phyloP scores from a whole-genome alignment of 2,113 vertebrate species.

The Dromiciops gliroides region DNA sequence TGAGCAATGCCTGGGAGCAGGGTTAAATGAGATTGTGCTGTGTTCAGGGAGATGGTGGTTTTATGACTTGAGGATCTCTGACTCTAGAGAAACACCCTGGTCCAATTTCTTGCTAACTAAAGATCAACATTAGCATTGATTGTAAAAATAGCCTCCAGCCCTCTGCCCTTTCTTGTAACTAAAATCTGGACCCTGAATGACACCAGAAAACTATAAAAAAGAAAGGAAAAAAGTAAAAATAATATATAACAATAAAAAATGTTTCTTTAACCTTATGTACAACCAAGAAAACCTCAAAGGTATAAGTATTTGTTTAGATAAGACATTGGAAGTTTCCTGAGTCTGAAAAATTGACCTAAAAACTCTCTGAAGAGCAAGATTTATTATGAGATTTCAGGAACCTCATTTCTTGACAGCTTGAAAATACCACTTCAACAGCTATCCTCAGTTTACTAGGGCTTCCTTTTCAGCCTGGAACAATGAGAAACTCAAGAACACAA shows the following conservation, averaged over 20 bases:
- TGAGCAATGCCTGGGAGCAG: constrained; percentile 71
- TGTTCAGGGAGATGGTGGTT: constrained; percentile 65
- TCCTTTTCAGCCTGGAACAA: constrained; percentile 29
- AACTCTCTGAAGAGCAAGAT: constrained; percentile 43
- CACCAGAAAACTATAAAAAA: constrained; percentile 12
- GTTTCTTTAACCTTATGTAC: constrained; percentile 63
- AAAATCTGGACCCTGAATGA: constrained; percentile 44
- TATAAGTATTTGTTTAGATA: constrained; percentile 54
- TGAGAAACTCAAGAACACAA: constrained; percentile 38
- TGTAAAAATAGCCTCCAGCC: constrained; percentile 54
- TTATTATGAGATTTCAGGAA: constrained; percentile 55
- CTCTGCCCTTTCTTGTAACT: constrained; percentile 62
- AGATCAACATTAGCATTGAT: constrained; percentile 76
- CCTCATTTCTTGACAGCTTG: constrained; percentile 43
- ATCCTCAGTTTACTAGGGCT: constrained; percentile 2
- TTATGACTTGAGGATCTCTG: constrained; percentile 73
- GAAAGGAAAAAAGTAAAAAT: constrained; percentile 21
- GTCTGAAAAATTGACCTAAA: constrained; percentile 15
- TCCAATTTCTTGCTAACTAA: constrained; percentile 77
- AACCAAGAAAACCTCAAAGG: constrained; percentile 49
- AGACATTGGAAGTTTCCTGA: constrained; percentile 48
- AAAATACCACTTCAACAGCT: constrained; percentile 38
- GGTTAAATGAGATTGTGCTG: constrained; percentile 67
- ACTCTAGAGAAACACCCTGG: constrained; percentile 64
- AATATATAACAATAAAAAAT: constrained; percentile 37